Evolutionary conservation across 2,113 vertebrate genomes (phyloP).

Genomic region (Scatophagus argus): DNA sequence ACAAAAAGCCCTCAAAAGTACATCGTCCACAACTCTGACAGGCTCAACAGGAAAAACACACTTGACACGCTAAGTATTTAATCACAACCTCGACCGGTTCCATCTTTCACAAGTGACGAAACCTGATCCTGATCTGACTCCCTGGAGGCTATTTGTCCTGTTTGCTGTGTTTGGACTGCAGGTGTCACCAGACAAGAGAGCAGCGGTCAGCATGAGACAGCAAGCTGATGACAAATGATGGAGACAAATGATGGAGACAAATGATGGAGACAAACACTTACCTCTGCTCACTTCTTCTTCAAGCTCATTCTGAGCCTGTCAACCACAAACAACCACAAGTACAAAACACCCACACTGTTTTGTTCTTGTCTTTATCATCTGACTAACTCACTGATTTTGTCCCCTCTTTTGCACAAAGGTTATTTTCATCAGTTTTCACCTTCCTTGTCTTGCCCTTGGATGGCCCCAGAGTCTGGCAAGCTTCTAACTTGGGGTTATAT

Average conservation of each 20-base stretch:
- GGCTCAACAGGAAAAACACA: conserved; percentile 9
- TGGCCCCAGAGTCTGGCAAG: not conserved
- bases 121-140: conserved; percentile 45
- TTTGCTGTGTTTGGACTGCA: conserved; percentile 37
- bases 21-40: too few species aligned
- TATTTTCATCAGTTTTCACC: not conserved
- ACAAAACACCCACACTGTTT: not conserved
- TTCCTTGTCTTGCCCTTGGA: not conserved
- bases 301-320: not conserved
- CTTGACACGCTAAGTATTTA: conserved; percentile 22
- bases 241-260: conserved; percentile 5
- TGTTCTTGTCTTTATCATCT: not conserved
- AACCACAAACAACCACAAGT: not conserved
- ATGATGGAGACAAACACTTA: conserved; percentile 8
- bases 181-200: conserved; percentile 33
- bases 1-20: too few species aligned
- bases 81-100: not conserved
- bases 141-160: conserved; percentile 30
- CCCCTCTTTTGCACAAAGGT: not conserved
- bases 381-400: not conserved
- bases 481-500: not conserved
- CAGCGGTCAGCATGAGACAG: conserved; percentile 10
- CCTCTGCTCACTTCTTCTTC: not conserved
- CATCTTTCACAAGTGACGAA: conserved; percentile 9
- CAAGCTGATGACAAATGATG: conserved; percentile 18